Evolutionary conservation across 2,888 invertebrate species (phyloP).

Genomic region (Eumerus sabulonum): DNA sequence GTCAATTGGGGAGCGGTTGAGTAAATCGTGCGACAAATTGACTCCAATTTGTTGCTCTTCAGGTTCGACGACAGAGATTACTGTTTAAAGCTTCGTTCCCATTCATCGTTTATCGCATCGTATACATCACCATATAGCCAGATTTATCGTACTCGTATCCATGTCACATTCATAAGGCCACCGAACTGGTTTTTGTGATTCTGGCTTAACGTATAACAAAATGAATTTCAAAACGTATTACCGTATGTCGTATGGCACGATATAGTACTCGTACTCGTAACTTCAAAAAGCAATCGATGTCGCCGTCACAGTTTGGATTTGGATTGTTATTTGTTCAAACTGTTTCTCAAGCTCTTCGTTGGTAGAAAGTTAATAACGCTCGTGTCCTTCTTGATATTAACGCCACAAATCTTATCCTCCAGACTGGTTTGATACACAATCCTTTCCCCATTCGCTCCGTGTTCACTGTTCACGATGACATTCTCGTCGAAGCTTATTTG

Average conservation of each 20-base stretch:
- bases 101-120: constrained; percentile 43
- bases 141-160: constrained; percentile 68
- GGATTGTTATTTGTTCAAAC: constrained; percentile 50
- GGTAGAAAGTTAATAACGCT: constrained; percentile 59
- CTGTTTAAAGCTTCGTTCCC: constrained; percentile 19
- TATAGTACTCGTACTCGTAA: too few species aligned
- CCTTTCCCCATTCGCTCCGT: constrained; percentile 51
- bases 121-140: constrained; percentile 55
- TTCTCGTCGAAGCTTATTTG: constrained; percentile 77
- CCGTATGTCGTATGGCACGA: neutral
- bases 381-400: constrained; percentile 51
- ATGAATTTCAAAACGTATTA: constrained; percentile 14
- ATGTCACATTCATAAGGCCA: constrained; percentile 61
- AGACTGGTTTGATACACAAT: constrained; percentile 66
- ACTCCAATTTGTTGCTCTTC: constrained; percentile 14
- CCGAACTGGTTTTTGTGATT: constrained; percentile 24
- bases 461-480: constrained; percentile 64
- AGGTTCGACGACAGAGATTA: constrained; percentile 39
- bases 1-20: neutral
- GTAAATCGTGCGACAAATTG: constrained; percentile 26
- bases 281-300: constrained; percentile 31
- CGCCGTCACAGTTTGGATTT: constrained; percentile 10
- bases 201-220: neutral
- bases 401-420: constrained; percentile 67
- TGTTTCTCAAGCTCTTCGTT: constrained; percentile 47